Percentiles rank a stretch among this genome's conserved stretches.
Evolutionary conservation across 2,113 vertebrate genomes (phyloP).

Genomic region (Barbus barbus): DNA sequence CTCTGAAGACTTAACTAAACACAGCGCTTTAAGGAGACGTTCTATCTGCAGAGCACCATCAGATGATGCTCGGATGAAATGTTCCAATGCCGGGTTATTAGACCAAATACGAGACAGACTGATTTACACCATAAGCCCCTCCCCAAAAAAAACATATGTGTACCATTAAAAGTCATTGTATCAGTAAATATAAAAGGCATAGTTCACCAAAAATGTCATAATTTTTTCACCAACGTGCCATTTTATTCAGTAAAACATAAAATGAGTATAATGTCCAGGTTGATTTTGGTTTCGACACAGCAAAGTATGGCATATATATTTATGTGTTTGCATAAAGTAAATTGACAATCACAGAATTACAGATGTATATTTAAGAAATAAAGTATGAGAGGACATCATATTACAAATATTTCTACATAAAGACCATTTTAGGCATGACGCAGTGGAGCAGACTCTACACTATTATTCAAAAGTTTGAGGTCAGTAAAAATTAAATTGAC

Average conservation of each 20-base stretch:
- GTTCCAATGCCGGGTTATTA: conserved; percentile 20
- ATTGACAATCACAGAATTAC: too few species aligned
- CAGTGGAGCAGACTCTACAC: too few species aligned
- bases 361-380: background rate
- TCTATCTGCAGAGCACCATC: background rate
- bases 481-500: too few species aligned
- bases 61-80: too few species aligned
- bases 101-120: background rate
- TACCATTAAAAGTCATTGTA: conserved; percentile 12
- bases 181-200: background rate
- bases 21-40: background rate
- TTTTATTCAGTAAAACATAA: background rate
- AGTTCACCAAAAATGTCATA: too few species aligned
- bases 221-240: background rate
- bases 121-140: background rate
- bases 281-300: background rate
- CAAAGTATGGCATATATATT: background rate
- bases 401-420: background rate
- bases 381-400: background rate
- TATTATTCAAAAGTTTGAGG: too few species aligned
- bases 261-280: background rate
- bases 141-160: background rate
- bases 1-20: conserved; percentile 40
- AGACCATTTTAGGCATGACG: too few species aligned
- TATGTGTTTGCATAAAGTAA: too few species aligned